A percentile compares a stretch with the other conserved stretches of the same genome.
These are phyloP conservation scores for Diploptera punctata DNA, from an alignment of 2,888 invertebrate species.

Conservation along the genomic window DNA sequence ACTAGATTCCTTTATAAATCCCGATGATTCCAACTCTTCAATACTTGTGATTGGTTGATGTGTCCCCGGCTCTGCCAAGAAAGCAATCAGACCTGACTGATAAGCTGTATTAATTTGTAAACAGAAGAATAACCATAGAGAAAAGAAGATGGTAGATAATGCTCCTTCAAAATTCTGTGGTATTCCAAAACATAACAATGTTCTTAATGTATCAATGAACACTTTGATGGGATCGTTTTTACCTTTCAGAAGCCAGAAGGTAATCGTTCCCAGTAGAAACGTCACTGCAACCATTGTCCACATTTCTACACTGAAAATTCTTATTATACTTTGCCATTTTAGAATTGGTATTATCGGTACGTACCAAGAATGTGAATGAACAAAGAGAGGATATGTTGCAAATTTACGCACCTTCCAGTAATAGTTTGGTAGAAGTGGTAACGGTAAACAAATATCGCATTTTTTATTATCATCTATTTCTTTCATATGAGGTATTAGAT, in stretches of 20 bases:
- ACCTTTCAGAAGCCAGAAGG: neutral
- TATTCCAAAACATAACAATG: neutral
- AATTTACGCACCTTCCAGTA: neutral
- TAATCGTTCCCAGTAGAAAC: neutral
- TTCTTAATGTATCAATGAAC: neutral
- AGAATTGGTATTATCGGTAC: neutral
- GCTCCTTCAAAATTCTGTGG: neutral
- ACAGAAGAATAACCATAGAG: neutral
- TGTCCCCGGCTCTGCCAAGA: neutral
- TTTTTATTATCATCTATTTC: no score
- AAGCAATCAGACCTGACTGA: neutral
- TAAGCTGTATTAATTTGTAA: conserved; percentile 12
- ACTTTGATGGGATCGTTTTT: neutral
- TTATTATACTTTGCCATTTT: neutral
- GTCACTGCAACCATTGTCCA: neutral
- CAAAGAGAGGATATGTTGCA: neutral
- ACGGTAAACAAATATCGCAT: neutral
- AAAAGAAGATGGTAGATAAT: neutral
- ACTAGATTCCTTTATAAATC: no score
- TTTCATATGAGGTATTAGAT: neutral
- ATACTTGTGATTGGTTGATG: no score
- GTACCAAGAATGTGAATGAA: neutral
- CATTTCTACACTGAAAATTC: neutral
- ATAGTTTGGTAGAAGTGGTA: neutral
- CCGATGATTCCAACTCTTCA: no score